Evolutionary conservation across 2,888 invertebrate species (phyloP), one percentile per base, ranked within the genome.

Genomic region (Folsomia candida): DNA sequence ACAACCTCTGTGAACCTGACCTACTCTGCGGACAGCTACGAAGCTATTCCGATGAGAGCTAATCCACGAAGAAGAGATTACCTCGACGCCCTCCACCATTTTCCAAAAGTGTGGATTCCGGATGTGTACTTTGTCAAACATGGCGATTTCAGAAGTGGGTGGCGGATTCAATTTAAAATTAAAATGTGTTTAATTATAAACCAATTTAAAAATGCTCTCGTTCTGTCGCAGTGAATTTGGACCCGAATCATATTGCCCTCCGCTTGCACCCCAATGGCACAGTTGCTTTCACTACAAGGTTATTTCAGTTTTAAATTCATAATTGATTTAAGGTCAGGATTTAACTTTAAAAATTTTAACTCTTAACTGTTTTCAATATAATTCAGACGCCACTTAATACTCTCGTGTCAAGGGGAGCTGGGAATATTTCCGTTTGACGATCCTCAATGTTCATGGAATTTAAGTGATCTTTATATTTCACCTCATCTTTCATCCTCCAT

Each of bases 61-160:
- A 78, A 79, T 66, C 77, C 77, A 29, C 66, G 76, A 22, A 71
- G 78, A 75, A 73, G 78, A 60, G 64, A 67, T 65, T 94, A 89
- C 85, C 87, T 95, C 81, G 95, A 95, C 85, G 95, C 93, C 78
- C 91, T 95, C 82, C 94, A 94, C 84, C 94, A 95, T 84, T 91
- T 93, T 87, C 90, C 92, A 83, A 63, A 71, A 37, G 77, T 78
- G 28, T 78, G 78, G 78, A 14, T 94, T 81, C 94, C 95, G 76
- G 95, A 95, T 86, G 94, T 94, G 71, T 94, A 94, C 84, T 95
- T 95, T 86, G 94, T 94, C 84, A 94, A 94, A 91, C 94, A 95
- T 85, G 95, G 95, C 77, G 94, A 95, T 85, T 95, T 94, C 85
- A 94, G 94, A 87, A 92, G n/a, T n/a, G n/a, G n/a, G n/a, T n/a